phyloP scores from a whole-genome alignment of 2,888 invertebrate genomes.

The Amphipoea oculea region DNA sequence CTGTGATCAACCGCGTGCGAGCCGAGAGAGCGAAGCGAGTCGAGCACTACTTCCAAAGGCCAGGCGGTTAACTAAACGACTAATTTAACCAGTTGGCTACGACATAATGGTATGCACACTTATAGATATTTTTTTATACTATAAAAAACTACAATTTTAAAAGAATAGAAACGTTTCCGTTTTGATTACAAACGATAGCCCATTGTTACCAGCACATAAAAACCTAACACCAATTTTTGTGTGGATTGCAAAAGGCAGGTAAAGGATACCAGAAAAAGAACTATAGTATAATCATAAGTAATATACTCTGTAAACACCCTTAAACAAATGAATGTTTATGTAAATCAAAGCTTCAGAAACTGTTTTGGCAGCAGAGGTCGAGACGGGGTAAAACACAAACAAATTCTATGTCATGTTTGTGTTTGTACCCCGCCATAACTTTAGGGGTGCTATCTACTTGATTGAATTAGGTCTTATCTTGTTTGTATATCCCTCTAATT shows the following conservation, averaged over 20 bases:
- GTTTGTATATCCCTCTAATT: constrained; percentile 14
- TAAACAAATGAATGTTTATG: constrained; percentile 5
- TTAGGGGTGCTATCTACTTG: constrained; percentile 27
- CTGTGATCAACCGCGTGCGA: no score
- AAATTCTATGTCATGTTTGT: constrained; percentile 19
- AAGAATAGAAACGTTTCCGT: not conserved
- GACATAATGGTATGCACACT: no score
- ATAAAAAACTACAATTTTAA: no score
- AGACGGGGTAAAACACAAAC: constrained; percentile 21
- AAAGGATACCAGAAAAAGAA: not conserved
- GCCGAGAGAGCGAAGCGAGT: no score
- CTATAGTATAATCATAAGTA: not conserved
- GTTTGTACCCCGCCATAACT: constrained; percentile 25
- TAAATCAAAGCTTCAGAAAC: constrained; percentile 14
- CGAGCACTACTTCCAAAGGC: no score
- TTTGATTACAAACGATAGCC: not conserved
- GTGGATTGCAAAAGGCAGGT: not conserved
- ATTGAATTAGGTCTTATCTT: constrained; percentile 43
- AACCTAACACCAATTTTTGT: not conserved
- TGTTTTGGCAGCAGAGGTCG: constrained; percentile 21
- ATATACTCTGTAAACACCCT: not conserved
- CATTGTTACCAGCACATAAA: not conserved
- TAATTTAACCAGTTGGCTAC: no score
- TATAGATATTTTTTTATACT: no score
- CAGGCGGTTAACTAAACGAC: no score